Percentiles rank a stretch among this genome's conserved stretches.
These are phyloP conservation scores for Dipodomys stephensi DNA, from an alignment of 2,113 vertebrate genomes.

Conservation along the genomic window DNA sequence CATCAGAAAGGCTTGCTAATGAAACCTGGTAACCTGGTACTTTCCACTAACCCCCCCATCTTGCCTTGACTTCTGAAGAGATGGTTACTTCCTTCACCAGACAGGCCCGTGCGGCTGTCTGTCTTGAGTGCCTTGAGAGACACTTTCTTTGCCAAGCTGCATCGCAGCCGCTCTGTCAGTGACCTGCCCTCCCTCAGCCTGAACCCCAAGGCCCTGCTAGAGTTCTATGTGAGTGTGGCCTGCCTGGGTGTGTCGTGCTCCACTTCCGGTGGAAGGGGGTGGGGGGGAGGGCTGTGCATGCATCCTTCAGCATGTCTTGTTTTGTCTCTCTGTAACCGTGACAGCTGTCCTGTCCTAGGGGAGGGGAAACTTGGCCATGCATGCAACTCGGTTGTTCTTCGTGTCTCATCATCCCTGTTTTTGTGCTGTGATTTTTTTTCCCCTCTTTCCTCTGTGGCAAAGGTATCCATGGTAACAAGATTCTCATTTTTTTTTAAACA, in stretches of 20 bases:
- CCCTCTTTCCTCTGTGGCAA: neutral
- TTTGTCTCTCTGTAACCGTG: conserved; percentile 1
- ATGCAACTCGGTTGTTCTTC: neutral
- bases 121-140: conserved; percentile 95
- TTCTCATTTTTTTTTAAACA: neutral
- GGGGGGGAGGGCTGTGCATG: neutral
- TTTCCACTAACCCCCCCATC: conserved; percentile 85
- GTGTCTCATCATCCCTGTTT: neutral
- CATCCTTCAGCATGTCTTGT: conserved; percentile 27
- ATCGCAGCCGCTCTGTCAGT: conserved; percentile 95
- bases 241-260: conserved; percentile 55
- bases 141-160: conserved; percentile 96
- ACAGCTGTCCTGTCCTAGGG: neutral
- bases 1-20: neutral
- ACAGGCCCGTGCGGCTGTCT: conserved; percentile 90
- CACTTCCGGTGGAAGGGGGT: neutral
- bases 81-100: conserved; percentile 91
- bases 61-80: conserved; percentile 90
- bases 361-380: neutral
- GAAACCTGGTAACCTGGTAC: conserved; percentile 47
- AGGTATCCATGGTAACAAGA: conserved; percentile 51
- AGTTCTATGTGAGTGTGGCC: conserved; percentile 95
- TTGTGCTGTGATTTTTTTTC: conserved; percentile 44
- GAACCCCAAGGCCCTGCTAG: conserved; percentile 94
- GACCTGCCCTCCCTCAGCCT: conserved; percentile 96